Evolutionary conservation across 2,888 invertebrate species (phyloP), one percentile per base, ranked within the genome.

Genomic region (Hofmannophila pseudospretella): DNA sequence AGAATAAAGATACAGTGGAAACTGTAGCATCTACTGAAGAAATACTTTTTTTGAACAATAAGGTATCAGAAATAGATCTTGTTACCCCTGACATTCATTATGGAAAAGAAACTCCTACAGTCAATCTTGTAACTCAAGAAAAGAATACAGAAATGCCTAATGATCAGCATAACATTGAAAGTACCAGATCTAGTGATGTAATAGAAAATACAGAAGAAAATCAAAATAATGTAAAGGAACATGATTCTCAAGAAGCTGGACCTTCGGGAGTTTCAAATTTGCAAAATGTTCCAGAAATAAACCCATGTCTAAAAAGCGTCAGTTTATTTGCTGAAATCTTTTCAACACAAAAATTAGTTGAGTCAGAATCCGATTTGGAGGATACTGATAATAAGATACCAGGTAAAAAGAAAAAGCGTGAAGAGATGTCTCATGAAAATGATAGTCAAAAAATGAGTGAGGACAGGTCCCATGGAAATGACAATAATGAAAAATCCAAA

Each of bases 271-370:
- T 26, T 34, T 8, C 1, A 2, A 36, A 14, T 28, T 7, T 7
- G 11, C 8, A 7, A 8, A 35, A 11, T 12, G 22, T n/a, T 28
- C 7, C 33, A 3, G 36, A 36, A 7, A 19, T 36, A 10, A 82
- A 81, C 31, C 76, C 75, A 2, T 80, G 80, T 43, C 59, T 78
- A 11, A 60, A 75, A 53, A 80, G 71, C 48, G 69, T 80, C 7
- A 82, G 71, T 49, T 53, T 81, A 19, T 80, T 58, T 54, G 72
- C 58, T 13, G 75, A 77, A 47, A 65, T 71, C 39, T 71, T 73
- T 28, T 65, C 67, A 14, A 56, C 51, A 14, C 42, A 43, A 1
- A 64, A 64, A 46, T 69, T 65, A 27, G 55, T 44, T 25, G 63
- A 69, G 36, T 68, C 67, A 1, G 71, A 71, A 25, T 58, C 59